phyloP scores from a whole-genome alignment of 2,113 vertebrate genomes.

The Rutilus rutilus region DNA sequence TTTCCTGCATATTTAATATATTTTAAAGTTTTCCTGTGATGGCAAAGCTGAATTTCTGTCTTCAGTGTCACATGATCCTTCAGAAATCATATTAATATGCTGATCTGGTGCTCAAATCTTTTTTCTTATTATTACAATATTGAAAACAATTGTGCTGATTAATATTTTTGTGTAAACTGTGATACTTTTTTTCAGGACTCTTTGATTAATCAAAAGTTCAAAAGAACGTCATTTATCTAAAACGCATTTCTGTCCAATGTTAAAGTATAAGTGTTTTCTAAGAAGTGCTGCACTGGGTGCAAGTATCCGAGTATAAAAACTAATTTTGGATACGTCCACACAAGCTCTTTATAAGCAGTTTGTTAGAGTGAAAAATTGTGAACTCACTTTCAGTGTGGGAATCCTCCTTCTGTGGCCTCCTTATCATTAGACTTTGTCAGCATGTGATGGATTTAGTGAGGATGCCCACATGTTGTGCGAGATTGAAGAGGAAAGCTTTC shows the following conservation, averaged over 20 bases:
- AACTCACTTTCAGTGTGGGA: not conserved
- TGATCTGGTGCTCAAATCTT: not conserved
- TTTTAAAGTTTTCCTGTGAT: too few relatives aligned
- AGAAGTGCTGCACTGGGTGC: not conserved
- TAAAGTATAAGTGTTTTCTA: not conserved
- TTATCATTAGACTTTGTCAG: conserved; percentile 15
- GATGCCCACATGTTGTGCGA: not conserved
- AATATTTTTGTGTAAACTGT: not conserved
- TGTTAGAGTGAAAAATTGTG: not conserved
- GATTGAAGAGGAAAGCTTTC: conserved; percentile 17
- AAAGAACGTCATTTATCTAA: too few relatives aligned
- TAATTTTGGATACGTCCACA: not conserved
- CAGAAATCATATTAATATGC: not conserved
- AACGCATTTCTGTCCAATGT: not conserved
- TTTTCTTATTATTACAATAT: not conserved
- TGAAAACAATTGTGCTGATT: not conserved
- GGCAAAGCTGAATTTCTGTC: not conserved
- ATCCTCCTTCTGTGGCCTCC: not conserved
- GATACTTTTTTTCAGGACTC: not conserved
- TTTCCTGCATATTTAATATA: too few relatives aligned
- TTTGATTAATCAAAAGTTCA: not conserved
- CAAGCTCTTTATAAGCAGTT: not conserved
- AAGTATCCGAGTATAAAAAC: not conserved
- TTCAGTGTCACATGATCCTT: not conserved
- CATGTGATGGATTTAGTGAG: conserved; percentile 23